Evolutionary conservation across 2,888 invertebrate species (phyloP).

Genomic region (Ptilodon capucinus): DNA sequence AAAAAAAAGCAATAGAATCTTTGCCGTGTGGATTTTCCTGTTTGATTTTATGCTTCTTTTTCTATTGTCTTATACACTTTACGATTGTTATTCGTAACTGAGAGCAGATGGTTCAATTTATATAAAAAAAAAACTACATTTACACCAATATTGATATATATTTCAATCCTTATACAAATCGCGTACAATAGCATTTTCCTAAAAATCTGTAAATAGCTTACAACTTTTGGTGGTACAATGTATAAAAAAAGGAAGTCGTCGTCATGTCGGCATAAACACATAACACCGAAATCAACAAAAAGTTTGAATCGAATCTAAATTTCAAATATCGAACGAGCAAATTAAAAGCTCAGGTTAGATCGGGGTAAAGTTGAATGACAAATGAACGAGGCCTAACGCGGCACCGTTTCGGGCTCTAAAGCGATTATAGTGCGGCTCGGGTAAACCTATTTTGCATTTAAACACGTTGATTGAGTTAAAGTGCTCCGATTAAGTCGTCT

Average conservation of each 20-base stretch:
- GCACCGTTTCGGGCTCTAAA: conserved; percentile 21
- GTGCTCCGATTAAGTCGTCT: conserved; percentile 50
- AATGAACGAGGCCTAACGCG: conserved; percentile 20
- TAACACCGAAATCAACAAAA: neutral
- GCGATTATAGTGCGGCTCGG: conserved; percentile 30
- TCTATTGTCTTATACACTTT: too few relatives aligned
- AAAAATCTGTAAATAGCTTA: too few relatives aligned
- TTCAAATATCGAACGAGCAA: conserved; percentile 1
- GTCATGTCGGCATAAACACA: neutral
- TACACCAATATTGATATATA: too few relatives aligned
- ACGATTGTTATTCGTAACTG: too few relatives aligned
- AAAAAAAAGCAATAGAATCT: neutral
- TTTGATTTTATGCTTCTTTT: too few relatives aligned
- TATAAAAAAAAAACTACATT: too few relatives aligned
- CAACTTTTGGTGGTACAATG: too few relatives aligned
- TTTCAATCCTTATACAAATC: too few relatives aligned
- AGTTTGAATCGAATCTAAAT: neutral
- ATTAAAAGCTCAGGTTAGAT: neutral
- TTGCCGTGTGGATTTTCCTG: neutral
- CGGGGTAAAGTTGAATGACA: conserved; percentile 27
- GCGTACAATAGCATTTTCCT: too few relatives aligned
- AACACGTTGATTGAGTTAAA: conserved; percentile 48
- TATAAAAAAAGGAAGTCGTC: too few relatives aligned
- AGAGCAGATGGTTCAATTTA: too few relatives aligned
- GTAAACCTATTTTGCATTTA: conserved; percentile 56